These are phyloP conservation scores for Vipera latastei DNA, from an alignment of 2,797 vertebrate genomes.

Conservation along the genomic window DNA sequence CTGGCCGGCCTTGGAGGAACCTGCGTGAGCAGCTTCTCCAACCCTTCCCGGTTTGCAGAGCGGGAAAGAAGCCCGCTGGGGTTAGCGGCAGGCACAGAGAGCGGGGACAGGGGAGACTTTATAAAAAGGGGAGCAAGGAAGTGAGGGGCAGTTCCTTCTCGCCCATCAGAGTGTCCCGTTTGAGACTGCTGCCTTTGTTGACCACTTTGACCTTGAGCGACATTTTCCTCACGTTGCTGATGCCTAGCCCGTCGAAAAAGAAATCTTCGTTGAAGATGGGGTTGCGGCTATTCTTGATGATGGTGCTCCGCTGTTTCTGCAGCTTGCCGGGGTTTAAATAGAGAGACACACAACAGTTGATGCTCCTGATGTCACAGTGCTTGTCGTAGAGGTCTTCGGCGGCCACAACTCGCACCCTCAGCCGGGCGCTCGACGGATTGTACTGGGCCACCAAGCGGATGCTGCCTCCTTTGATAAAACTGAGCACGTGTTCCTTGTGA, in stretches of 20 bases:
- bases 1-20: not conserved
- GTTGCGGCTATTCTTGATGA: slow-evolving; percentile 96
- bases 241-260: slow-evolving; percentile 90
- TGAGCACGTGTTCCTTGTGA: slow-evolving; percentile 77
- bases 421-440: slow-evolving; percentile 81
- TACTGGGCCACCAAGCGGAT: slow-evolving; percentile 86
- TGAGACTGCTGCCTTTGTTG: slow-evolving; percentile 96
- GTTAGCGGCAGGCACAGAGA: not conserved
- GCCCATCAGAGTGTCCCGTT: slow-evolving; percentile 89
- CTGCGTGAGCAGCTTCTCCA: not conserved
- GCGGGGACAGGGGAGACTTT: not conserved
- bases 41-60: not conserved
- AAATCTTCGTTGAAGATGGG: slow-evolving; percentile 98
- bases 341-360: slow-evolving; percentile 93
- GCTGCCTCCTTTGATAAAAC: slow-evolving; percentile 83
- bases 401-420: slow-evolving; percentile 84
- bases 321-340: slow-evolving; percentile 93
- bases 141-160: slow-evolving; percentile 87
- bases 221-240: slow-evolving; percentile 82
- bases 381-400: slow-evolving; percentile 89
- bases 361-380: slow-evolving; percentile 82
- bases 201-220: slow-evolving; percentile 94
- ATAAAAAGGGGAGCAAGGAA: slow-evolving; percentile 77
- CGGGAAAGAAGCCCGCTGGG: not conserved
- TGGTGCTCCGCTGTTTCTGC: slow-evolving; percentile 96